Evolutionary conservation across 2,888 invertebrate genomes (phyloP).

Genomic region (Lepeophtheirus nordmannii): DNA sequence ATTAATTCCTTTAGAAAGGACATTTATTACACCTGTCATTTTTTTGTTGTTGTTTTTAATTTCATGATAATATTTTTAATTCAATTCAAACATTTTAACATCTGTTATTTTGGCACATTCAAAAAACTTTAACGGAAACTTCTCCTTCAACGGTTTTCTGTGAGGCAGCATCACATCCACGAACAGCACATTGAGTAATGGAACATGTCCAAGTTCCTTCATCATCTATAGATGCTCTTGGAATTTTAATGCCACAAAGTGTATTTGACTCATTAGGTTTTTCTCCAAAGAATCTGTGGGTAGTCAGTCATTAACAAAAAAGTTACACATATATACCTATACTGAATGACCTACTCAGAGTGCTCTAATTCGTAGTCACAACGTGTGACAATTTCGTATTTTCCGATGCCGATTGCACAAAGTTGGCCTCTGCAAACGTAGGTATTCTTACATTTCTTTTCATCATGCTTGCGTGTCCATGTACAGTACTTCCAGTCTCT

Average conservation of each 20-base stretch:
- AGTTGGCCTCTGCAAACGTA: constrained; percentile 6
- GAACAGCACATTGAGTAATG: background rate
- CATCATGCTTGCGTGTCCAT: background rate
- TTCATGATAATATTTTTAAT: too few relatives aligned
- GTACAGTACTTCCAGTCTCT: constrained; percentile 10
- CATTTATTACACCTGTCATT: too few relatives aligned
- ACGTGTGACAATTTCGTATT: background rate
- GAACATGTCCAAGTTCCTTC: constrained; percentile 4
- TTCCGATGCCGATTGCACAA: background rate
- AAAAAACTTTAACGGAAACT: background rate
- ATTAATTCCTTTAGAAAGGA: too few relatives aligned
- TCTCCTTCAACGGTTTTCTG: background rate
- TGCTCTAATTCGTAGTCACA: background rate
- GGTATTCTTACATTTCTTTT: background rate
- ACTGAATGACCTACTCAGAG: background rate
- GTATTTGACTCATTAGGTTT: background rate
- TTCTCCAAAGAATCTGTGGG: background rate
- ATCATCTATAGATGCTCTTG: background rate
- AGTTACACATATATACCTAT: too few relatives aligned
- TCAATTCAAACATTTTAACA: too few relatives aligned
- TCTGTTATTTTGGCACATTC: too few relatives aligned
- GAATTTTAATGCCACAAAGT: constrained; percentile 6
- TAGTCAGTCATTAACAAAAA: too few relatives aligned
- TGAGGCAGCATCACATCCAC: constrained; percentile 4
- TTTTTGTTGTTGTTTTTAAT: too few relatives aligned